Percentiles rank a stretch among this genome's conserved stretches.
Conservation (phyloP, 2,797 vertebrate species). For the Antrozous pallidus region DNA sequence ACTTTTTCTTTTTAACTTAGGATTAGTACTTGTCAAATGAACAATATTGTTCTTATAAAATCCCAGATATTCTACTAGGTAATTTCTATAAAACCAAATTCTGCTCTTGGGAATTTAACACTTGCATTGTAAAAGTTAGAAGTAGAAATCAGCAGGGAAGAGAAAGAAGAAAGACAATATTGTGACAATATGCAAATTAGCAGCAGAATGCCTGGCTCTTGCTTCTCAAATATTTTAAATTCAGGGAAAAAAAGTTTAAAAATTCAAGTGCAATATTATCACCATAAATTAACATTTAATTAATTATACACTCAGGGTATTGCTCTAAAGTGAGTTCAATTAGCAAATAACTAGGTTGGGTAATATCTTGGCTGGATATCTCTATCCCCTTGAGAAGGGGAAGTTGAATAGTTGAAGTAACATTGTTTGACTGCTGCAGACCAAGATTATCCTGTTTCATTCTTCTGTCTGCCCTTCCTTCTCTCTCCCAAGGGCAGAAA, state of each 20-base stretch:
- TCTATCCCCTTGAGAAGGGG: not conserved
- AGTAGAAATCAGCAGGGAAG: not conserved
- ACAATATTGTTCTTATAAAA: not conserved
- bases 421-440: not conserved
- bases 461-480: not conserved
- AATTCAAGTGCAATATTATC: slow-evolving; percentile 9
- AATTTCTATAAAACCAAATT: slow-evolving; percentile 8
- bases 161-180: slow-evolving; percentile 4
- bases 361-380: slow-evolving; percentile 1
- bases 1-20: not conserved
- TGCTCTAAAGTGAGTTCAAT: slow-evolving; percentile 45
- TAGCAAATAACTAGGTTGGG: slow-evolving; percentile 40
- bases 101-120: not conserved
- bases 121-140: slow-evolving; percentile 4
- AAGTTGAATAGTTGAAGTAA: not conserved
- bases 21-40: not conserved
- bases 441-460: not conserved
- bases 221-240: slow-evolving; percentile 53
- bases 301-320: slow-evolving; percentile 27
- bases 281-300: slow-evolving; percentile 57
- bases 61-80: not conserved
- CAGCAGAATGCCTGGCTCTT: not conserved
- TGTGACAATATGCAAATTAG: not conserved
- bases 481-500: slow-evolving; percentile 26
- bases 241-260: slow-evolving; percentile 26